phyloP scores from a whole-genome alignment of 2,888 invertebrate species.

The Agrotis ipsilon region DNA sequence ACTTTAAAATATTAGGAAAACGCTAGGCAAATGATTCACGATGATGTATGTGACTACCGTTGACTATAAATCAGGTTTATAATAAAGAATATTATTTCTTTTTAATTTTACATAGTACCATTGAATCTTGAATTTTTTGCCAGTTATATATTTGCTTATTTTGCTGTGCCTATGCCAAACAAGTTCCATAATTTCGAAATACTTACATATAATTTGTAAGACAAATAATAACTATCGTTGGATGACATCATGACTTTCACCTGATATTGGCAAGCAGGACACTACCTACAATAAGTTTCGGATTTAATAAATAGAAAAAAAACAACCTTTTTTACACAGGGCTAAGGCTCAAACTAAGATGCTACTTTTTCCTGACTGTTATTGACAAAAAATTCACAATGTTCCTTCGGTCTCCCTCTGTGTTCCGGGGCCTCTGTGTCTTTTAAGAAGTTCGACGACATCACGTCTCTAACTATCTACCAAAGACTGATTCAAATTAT shows the following conservation, averaged over 20 bases:
- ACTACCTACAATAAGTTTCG: background rate
- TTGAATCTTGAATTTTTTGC: background rate
- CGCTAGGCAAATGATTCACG: too few species aligned
- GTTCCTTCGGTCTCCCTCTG: too few species aligned
- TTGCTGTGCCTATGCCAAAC: background rate
- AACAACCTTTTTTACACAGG: too few species aligned
- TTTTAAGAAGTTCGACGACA: too few species aligned
- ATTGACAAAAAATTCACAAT: too few species aligned
- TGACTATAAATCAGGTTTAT: background rate
- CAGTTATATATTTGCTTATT: constrained; percentile 3
- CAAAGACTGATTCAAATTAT: too few species aligned
- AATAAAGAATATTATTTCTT: constrained; percentile 2
- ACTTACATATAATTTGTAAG: background rate
- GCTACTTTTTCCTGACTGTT: too few species aligned
- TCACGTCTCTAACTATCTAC: too few species aligned
- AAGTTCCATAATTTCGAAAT: background rate
- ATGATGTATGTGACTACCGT: background rate
- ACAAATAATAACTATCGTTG: constrained; percentile 26
- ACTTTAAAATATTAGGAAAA: too few species aligned
- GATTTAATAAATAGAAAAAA: too few species aligned
- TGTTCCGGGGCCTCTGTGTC: too few species aligned
- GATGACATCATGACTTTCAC: constrained; percentile 33
- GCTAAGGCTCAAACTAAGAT: too few species aligned
- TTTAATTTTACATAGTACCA: background rate
- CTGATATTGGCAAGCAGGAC: background rate